Evolutionary conservation across 2,113 vertebrate genomes (phyloP).

Genomic region (Amblyornis subalaris): DNA sequence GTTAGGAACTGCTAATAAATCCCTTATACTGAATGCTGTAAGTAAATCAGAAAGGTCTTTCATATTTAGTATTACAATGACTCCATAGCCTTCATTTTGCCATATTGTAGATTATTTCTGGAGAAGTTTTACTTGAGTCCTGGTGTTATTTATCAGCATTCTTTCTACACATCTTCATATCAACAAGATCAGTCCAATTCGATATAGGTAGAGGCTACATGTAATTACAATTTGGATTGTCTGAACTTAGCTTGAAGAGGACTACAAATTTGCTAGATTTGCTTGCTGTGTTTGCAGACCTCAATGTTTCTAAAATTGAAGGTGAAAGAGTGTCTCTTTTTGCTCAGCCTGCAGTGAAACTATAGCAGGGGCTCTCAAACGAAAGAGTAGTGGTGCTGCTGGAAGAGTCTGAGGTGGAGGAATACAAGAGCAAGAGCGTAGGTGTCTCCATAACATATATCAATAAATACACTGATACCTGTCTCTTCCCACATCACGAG

Average conservation of each 20-base stretch:
- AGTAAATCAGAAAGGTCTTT: conserved; percentile 43
- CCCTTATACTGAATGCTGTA: conserved; percentile 29
- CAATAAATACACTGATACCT: not conserved
- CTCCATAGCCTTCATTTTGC: conserved; percentile 45
- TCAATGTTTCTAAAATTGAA: not conserved
- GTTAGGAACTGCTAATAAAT: conserved; percentile 63
- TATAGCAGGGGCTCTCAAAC: not conserved
- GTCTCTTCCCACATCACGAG: not conserved
- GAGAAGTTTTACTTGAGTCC: not conserved
- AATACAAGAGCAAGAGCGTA: not conserved
- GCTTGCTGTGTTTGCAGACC: not conserved
- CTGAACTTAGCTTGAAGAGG: not conserved
- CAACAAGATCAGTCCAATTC: conserved; percentile 1
- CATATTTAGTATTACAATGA: conserved; percentile 46
- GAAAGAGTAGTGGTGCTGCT: not conserved
- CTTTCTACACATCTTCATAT: not conserved
- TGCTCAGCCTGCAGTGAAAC: not conserved
- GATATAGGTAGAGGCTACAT: not conserved
- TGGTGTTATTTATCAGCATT: conserved; percentile 41
- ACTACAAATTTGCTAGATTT: not conserved
- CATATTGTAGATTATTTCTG: conserved; percentile 35
- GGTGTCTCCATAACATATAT: not conserved
- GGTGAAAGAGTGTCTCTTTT: not conserved
- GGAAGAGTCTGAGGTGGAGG: not conserved
- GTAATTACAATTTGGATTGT: not conserved